Conservation (phyloP, 2,797 vertebrate species). For the Nyctalus aviator region DNA sequence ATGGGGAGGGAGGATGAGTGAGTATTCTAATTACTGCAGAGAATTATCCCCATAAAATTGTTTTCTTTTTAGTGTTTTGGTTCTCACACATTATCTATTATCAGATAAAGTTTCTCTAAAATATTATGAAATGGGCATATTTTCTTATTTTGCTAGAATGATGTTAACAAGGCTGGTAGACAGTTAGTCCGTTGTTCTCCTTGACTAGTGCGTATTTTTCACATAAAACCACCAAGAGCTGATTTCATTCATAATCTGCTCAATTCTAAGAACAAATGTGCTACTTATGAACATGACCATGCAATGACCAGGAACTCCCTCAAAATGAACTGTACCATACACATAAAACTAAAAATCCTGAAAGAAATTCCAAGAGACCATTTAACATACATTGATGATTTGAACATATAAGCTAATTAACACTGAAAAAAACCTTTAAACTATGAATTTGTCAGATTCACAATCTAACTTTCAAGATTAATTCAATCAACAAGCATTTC, state of each 20-base stretch:
- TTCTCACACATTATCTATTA: background rate
- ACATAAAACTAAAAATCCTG: slow-evolving; percentile 18
- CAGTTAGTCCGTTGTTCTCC: background rate
- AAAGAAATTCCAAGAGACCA: slow-evolving; percentile 11
- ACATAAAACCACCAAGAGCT: background rate
- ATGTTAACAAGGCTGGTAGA: background rate
- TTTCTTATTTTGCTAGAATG: background rate
- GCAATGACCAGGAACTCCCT: background rate
- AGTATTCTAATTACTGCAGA: background rate
- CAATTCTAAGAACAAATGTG: background rate
- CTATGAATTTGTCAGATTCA: background rate
- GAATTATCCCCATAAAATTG: background rate
- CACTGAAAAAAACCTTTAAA: background rate
- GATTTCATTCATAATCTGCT: background rate
- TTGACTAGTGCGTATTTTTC: background rate
- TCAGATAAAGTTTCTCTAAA: background rate
- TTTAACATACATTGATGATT: background rate
- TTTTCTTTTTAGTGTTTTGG: background rate
- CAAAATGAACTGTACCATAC: background rate
- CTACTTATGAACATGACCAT: background rate
- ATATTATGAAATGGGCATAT: background rate
- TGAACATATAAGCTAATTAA: background rate
- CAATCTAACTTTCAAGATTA: slow-evolving; percentile 1
- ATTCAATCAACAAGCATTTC: slow-evolving; percentile 1
- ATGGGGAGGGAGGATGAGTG: background rate